phyloP scores from a whole-genome alignment of 2,113 vertebrate genomes.

The Microcebus tavaratra region DNA sequence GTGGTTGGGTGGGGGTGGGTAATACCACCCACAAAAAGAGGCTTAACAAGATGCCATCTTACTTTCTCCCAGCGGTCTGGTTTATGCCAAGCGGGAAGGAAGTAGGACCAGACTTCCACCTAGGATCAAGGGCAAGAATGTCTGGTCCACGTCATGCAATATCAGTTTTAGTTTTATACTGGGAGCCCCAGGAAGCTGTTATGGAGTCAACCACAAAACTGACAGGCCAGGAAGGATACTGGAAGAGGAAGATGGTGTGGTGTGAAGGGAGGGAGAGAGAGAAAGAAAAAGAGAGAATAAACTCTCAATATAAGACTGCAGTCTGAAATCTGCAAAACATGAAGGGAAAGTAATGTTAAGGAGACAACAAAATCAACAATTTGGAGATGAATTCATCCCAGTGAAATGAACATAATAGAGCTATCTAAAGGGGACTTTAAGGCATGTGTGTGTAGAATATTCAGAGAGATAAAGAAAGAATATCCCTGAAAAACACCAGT shows the following conservation, averaged over 20 bases:
- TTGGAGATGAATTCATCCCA: neutral
- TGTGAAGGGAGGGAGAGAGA: too few species aligned
- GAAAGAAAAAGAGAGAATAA: rapidly evolving
- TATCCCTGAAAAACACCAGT: neutral
- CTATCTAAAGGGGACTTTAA: neutral
- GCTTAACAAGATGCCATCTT: neutral
- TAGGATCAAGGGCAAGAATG: neutral
- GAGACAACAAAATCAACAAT: neutral
- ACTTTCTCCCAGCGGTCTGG: neutral
- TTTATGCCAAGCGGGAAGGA: neutral
- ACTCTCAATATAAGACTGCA: neutral
- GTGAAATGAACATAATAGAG: neutral
- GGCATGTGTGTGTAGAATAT: neutral
- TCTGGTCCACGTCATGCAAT: neutral
- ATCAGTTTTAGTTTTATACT: neutral
- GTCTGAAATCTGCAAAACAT: neutral
- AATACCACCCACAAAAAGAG: neutral
- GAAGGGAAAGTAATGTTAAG: neutral
- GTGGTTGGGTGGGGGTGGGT: neutral
- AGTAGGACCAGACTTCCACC: neutral
- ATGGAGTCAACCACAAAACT: neutral
- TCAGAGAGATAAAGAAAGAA: neutral
- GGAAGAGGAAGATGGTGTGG: neutral
- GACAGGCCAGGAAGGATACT: neutral
- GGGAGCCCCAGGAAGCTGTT: neutral